These are phyloP conservation scores for Odontamblyopus lacepedii DNA, from an alignment of 2,797 vertebrate genomes.

Conservation along the genomic window DNA sequence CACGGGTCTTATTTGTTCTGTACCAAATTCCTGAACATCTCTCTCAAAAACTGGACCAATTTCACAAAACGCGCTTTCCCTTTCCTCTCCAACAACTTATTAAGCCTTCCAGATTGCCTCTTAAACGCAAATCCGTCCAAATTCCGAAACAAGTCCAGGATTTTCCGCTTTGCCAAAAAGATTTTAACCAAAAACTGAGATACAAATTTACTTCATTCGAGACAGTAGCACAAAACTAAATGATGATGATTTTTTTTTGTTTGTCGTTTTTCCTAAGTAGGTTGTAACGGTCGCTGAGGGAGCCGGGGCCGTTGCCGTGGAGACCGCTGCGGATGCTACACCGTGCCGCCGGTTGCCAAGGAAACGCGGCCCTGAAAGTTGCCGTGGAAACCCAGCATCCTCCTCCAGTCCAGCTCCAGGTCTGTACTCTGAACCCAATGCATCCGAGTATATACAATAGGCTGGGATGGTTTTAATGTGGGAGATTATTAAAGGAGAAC, in stretches of 20 bases:
- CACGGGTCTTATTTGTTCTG: neutral
- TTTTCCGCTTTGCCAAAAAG: constrained; percentile 14
- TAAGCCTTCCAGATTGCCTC: constrained; percentile 32
- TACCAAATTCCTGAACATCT: neutral
- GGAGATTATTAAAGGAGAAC: no score
- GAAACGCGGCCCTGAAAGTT: constrained; percentile 26
- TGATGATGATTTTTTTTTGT: no score
- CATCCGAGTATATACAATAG: neutral
- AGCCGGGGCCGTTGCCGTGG: constrained; percentile 22
- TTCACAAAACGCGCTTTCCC: neutral
- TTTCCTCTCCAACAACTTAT: constrained; percentile 22
- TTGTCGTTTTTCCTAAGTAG: neutral
- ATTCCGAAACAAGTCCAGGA: constrained; percentile 13
- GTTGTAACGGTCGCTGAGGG: constrained; percentile 10
- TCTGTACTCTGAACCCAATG: neutral
- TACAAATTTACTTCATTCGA: neutral
- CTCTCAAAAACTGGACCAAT: neutral
- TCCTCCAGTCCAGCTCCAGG: constrained; percentile 8
- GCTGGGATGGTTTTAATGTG: no score
- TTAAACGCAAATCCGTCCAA: constrained; percentile 16
- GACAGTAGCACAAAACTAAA: neutral
- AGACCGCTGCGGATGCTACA: constrained; percentile 30
- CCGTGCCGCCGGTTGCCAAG: constrained; percentile 21
- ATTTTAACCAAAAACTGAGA: neutral
- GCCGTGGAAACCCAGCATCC: constrained; percentile 31